These are phyloP conservation scores for Nannoperca australis DNA, from an alignment of 2,797 vertebrate species.

Conservation along the genomic window DNA sequence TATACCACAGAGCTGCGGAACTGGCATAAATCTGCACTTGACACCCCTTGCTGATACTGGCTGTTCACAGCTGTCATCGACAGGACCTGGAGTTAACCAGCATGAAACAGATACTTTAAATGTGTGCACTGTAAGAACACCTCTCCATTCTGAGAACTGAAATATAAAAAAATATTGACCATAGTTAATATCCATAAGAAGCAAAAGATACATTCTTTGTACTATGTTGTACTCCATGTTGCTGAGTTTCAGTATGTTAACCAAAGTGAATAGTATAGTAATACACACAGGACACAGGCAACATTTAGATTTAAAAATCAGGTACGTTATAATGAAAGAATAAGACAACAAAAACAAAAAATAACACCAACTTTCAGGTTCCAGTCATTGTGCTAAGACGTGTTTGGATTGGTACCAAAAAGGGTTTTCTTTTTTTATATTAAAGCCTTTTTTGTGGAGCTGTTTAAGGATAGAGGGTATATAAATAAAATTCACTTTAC, in stretches of 20 bases:
- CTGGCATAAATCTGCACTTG: constrained; percentile 54
- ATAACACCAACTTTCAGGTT: no score
- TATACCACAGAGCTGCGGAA: constrained; percentile 40
- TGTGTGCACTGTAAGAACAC: constrained; percentile 27
- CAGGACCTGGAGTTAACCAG: constrained; percentile 5
- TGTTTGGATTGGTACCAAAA: no score
- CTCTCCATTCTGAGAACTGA: constrained; percentile 9
- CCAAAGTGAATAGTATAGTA: neutral
- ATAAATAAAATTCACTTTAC: neutral
- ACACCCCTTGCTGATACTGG: constrained; percentile 21
- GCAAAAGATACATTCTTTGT: neutral
- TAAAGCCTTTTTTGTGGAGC: neutral
- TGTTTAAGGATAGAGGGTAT: neutral
- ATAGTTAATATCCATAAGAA: neutral
- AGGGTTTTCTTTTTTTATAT: no score
- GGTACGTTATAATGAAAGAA: neutral
- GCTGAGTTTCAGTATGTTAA: neutral
- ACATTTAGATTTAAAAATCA: neutral
- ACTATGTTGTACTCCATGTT: neutral
- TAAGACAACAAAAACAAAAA: neutral
- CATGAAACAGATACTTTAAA: constrained; percentile 44
- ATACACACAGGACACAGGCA: neutral
- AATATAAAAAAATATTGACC: constrained; percentile 6
- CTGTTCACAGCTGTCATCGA: constrained; percentile 7
- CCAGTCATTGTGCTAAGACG: no score